Conservation (phyloP, 2,797 vertebrate genomes). For the Manis crassicaudata region DNA sequence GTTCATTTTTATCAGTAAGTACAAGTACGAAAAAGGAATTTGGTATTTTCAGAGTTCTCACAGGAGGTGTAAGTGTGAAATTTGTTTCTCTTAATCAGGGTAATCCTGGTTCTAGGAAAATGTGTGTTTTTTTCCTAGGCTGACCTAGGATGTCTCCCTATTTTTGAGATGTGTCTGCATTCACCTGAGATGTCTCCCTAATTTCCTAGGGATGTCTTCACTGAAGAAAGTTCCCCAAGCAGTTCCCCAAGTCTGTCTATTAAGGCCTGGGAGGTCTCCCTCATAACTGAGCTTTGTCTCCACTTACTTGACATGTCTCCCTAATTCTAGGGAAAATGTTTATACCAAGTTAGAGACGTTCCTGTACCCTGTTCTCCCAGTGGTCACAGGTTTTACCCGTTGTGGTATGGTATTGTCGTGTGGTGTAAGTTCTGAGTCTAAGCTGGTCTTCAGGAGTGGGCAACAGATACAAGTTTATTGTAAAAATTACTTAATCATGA, state of each 20-base stretch:
- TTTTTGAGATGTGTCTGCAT: not conserved
- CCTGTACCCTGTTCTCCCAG: not conserved
- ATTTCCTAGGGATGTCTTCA: not conserved
- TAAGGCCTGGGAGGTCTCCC: not conserved
- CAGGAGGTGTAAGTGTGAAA: conserved; percentile 20
- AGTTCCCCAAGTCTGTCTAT: not conserved
- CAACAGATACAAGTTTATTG: not conserved
- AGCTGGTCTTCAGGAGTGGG: not conserved
- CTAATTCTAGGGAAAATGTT: not conserved
- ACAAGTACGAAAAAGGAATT: conserved; percentile 7
- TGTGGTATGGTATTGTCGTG: not conserved
- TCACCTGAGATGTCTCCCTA: not conserved
- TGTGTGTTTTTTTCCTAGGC: not conserved
- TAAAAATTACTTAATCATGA: not conserved
- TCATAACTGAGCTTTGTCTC: not conserved
- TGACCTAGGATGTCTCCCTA: not conserved
- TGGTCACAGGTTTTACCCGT: not conserved
- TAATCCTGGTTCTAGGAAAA: conserved; percentile 28
- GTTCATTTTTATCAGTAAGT: conserved; percentile 50
- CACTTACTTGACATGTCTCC: not conserved
- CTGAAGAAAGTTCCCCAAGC: not conserved
- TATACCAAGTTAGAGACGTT: conserved; percentile 14
- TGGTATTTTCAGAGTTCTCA: conserved; percentile 48
- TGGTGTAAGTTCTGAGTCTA: not conserved
- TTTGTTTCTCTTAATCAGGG: conserved; percentile 42